Conservation (phyloP, 1,140 invertebrate species). For the Leguminivora glycinivorella region DNA sequence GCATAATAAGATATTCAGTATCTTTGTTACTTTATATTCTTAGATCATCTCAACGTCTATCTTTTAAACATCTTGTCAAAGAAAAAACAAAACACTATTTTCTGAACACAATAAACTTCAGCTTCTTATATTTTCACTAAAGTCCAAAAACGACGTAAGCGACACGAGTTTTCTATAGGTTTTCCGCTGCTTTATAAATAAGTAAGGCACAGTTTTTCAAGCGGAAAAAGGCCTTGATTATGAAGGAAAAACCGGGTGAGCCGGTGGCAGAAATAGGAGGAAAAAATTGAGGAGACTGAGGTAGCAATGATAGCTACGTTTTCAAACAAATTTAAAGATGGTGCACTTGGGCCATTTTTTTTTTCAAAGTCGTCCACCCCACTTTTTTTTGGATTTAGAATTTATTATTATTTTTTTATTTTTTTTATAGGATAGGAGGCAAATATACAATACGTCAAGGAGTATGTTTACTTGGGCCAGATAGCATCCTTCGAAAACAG, state of each 20-base stretch:
- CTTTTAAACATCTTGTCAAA: neutral
- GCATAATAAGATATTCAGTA: too few species aligned
- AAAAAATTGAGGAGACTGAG: conserved; percentile 9
- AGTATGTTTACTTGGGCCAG: too few species aligned
- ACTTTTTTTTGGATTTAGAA: too few species aligned
- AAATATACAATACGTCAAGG: too few species aligned
- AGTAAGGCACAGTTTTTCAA: neutral
- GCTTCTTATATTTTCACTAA: conserved; percentile 15
- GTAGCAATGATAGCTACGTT: conserved; percentile 13
- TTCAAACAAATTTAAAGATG: neutral
- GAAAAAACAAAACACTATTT: conserved; percentile 4
- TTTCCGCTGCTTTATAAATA: neutral
- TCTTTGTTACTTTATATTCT: neutral
- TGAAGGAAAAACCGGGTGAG: conserved; percentile 4
- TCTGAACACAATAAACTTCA: conserved; percentile 9
- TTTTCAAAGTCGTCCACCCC: too few species aligned
- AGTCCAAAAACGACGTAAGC: neutral
- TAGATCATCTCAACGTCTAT: neutral
- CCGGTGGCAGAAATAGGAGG: conserved; percentile 4
- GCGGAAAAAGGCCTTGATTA: conserved; percentile 14
- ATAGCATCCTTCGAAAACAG: too few species aligned
- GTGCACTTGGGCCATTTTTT: too few species aligned
- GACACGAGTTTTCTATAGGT: neutral
- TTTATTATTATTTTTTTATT: too few species aligned
- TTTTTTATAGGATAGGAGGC: too few species aligned